phyloP scores from a whole-genome alignment of 2,797 vertebrate species.

The Crocidura indochinensis region DNA sequence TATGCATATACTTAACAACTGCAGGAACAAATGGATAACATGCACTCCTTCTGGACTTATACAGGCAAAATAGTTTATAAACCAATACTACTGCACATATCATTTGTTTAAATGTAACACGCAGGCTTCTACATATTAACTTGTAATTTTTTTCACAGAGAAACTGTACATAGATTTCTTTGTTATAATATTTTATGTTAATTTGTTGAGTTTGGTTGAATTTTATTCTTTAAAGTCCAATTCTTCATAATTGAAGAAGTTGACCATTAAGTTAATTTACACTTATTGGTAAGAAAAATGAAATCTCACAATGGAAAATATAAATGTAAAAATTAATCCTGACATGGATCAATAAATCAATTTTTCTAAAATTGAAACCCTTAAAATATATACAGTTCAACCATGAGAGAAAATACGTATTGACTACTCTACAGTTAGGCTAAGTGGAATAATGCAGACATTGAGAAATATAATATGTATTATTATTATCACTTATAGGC shows the following conservation, averaged over 20 bases:
- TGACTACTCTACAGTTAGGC: too few species aligned
- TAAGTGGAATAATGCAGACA: too few species aligned
- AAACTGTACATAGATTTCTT: background rate
- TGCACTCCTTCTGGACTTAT: background rate
- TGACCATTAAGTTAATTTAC: background rate
- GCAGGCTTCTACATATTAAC: background rate
- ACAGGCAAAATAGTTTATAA: conserved; percentile 30
- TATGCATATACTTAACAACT: background rate
- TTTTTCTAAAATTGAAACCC: too few species aligned
- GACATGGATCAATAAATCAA: too few species aligned
- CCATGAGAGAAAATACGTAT: too few species aligned
- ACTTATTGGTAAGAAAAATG: background rate
- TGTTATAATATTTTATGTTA: background rate
- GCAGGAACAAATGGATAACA: background rate
- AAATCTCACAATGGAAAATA: background rate
- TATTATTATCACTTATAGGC: too few species aligned
- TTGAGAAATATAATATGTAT: too few species aligned
- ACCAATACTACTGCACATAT: background rate
- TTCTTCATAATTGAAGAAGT: background rate
- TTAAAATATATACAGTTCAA: too few species aligned
- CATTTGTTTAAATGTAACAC: background rate
- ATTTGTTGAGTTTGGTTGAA: background rate
- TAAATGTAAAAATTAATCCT: background rate
- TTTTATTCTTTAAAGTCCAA: background rate
- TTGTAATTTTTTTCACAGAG: background rate